Conservation (phyloP, 2,888 invertebrate genomes). For the Pseudococcus longispinus region DNA sequence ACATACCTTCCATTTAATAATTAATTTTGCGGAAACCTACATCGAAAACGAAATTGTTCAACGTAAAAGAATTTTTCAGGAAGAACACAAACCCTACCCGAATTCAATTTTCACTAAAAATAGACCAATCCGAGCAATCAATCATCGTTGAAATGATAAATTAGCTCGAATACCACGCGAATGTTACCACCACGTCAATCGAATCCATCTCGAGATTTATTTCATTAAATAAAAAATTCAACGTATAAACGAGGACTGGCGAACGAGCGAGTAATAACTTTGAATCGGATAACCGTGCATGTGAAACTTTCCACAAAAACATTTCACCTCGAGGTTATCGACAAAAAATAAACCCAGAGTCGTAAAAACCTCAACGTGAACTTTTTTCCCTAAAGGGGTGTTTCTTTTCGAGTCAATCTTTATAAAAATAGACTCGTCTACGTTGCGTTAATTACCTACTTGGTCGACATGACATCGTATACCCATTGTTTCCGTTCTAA, state of each 20-base stretch:
- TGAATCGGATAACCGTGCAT: background rate
- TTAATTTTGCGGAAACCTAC: too few species aligned
- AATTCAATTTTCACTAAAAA: background rate
- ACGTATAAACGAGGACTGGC: background rate
- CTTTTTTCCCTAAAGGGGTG: background rate
- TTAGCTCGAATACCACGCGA: background rate
- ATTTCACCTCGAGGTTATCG: slow-evolving; percentile 21
- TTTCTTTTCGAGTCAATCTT: slow-evolving; percentile 7
- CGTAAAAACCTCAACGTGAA: background rate
- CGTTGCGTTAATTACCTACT: background rate
- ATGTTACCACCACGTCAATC: background rate
- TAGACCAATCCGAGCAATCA: background rate
- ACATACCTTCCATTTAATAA: background rate
- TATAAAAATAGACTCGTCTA: slow-evolving; percentile 13
- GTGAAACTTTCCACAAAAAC: background rate
- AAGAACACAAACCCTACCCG: background rate
- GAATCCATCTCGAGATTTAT: slow-evolving; percentile 3
- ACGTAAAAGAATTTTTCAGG: background rate
- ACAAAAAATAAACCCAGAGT: background rate
- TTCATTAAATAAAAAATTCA: slow-evolving; percentile 5
- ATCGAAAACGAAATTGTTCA: background rate
- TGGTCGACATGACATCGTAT: background rate
- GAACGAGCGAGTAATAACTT: background rate
- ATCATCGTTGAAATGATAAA: background rate
- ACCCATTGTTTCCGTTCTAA: background rate